A percentile compares a stretch with the other conserved stretches of the same genome.
phyloP scores from a whole-genome alignment of 2,888 invertebrate genomes.

The Parasteatoda lunata region DNA sequence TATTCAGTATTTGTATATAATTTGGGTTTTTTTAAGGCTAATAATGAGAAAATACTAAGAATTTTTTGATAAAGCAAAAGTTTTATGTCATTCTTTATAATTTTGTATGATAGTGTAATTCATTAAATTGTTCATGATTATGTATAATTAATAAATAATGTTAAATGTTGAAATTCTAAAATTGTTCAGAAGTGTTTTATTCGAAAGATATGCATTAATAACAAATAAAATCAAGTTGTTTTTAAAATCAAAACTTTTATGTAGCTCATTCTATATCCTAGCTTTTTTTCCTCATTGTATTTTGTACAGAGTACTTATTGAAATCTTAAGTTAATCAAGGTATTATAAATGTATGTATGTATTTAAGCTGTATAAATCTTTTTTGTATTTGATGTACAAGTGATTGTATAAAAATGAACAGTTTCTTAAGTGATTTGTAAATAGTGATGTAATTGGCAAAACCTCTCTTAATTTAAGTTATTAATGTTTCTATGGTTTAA shows the following conservation, averaged over 20 bases:
- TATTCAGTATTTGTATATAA: no score
- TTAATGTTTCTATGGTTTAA: no score
- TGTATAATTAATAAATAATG: background rate
- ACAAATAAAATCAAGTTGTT: constrained; percentile 14
- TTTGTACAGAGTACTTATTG: constrained; percentile 23
- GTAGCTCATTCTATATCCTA: constrained; percentile 6
- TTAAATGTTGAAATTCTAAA: background rate
- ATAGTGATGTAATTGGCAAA: constrained; percentile 46
- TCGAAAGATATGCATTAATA: background rate
- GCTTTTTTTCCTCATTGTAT: background rate
- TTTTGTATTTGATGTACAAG: constrained; percentile 27
- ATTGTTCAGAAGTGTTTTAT: background rate
- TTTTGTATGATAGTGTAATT: background rate
- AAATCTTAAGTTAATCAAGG: constrained; percentile 31
- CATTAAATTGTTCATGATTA: background rate
- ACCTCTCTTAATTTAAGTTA: constrained; percentile 14
- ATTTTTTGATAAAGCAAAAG: no score
- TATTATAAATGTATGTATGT: constrained; percentile 10
- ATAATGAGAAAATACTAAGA: no score
- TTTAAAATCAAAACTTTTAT: constrained; percentile 52
- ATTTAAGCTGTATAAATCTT: background rate
- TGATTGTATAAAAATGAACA: constrained; percentile 42
- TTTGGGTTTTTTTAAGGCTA: no score
- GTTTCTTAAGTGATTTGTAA: constrained; percentile 56
- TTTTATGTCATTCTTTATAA: background rate